These are phyloP conservation scores for Emydocephalus ijimae DNA, from an alignment of 2,113 vertebrate genomes.

Conservation along the genomic window DNA sequence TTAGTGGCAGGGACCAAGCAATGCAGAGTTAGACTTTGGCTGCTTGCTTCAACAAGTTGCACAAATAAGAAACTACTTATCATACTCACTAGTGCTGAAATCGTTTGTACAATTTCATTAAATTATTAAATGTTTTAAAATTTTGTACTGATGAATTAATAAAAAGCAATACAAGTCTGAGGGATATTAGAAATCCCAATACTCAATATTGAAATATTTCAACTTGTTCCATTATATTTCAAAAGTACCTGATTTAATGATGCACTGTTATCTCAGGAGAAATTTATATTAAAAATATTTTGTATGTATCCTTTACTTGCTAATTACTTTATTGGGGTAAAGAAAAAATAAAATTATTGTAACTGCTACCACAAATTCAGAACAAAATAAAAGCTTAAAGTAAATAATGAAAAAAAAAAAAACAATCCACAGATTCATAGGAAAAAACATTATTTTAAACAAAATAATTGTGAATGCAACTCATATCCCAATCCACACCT, in stretches of 20 bases:
- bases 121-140: not conserved
- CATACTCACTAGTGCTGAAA: not conserved
- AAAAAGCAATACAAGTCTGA: not conserved
- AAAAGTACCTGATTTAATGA: not conserved
- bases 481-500: not conserved
- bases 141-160: not conserved
- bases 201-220: not conserved
- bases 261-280: not conserved
- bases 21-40: not conserved
- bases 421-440: not conserved
- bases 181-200: not conserved
- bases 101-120: not conserved
- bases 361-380: not conserved
- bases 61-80: not conserved
- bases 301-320: not conserved
- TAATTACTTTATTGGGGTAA: not conserved
- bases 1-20: not conserved
- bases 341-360: not conserved
- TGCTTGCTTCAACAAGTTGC: not conserved
- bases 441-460: not conserved
- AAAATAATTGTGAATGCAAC: not conserved
- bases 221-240: not conserved
- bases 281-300: not conserved
- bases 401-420: not conserved
- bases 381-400: not conserved